These are phyloP conservation scores for Cepaea nemoralis DNA, from an alignment of 1,140 invertebrate species.

Conservation along the genomic window DNA sequence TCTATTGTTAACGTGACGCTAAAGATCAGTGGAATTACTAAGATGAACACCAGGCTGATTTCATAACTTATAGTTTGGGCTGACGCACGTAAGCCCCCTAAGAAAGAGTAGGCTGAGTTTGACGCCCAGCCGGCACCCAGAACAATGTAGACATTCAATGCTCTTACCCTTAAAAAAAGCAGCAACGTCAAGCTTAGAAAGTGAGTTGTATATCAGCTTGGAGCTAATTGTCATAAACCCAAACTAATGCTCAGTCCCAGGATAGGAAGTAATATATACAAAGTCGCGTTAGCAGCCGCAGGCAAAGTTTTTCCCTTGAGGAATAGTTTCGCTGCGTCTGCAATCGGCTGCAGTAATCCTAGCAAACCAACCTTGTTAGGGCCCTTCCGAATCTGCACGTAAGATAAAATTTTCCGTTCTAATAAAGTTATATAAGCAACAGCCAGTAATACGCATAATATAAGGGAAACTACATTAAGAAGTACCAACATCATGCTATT, in stretches of 20 bases:
- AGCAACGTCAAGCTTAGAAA: conserved; percentile 74
- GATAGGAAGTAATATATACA: conserved; percentile 76
- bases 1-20: conserved; percentile 67
- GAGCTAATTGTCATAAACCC: conserved; percentile 74
- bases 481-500: no score
- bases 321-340: conserved; percentile 80
- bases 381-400: conserved; percentile 79
- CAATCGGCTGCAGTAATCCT: conserved; percentile 78
- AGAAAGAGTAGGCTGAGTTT: conserved; percentile 79
- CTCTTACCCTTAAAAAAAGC: conserved; percentile 75
- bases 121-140: conserved; percentile 77
- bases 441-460: no score
- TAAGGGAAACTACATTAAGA: no score
- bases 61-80: conserved; percentile 81
- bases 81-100: conserved; percentile 77
- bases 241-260: conserved; percentile 75
- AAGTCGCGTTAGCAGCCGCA: conserved; percentile 72
- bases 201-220: conserved; percentile 70
- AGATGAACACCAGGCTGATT: conserved; percentile 76
- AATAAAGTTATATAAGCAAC: neutral
- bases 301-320: conserved; percentile 75
- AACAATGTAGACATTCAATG: conserved; percentile 76
- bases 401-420: neutral
- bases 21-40: conserved; percentile 74
- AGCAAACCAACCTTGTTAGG: conserved; percentile 78